phyloP scores from a whole-genome alignment of 2,797 vertebrate species.

The Mallotus villosus region DNA sequence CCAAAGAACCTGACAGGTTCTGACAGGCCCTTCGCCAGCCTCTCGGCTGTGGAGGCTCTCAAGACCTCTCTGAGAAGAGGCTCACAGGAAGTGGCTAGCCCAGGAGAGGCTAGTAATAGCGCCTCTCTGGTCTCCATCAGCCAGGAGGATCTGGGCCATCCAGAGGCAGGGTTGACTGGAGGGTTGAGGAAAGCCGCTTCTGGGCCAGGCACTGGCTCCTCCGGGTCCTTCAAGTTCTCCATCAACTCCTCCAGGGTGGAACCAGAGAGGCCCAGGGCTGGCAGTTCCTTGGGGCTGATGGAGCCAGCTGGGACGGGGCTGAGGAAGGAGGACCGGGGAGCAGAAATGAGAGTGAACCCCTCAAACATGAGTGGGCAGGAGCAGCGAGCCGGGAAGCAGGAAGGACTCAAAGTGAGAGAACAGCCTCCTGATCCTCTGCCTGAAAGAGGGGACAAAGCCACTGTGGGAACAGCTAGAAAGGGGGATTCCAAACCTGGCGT shows the following conservation, averaged over 20 bases:
- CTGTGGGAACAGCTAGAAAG: slow-evolving; percentile 35
- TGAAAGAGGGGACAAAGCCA: slow-evolving; percentile 23
- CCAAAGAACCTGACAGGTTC: slow-evolving; percentile 18
- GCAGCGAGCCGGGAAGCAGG: slow-evolving; percentile 28
- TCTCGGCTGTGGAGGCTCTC: slow-evolving; percentile 20
- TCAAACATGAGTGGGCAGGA: slow-evolving; percentile 45
- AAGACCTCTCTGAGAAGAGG: slow-evolving; percentile 41
- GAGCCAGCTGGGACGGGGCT: slow-evolving; percentile 54
- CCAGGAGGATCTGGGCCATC: slow-evolving; percentile 46
- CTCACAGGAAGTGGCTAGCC: neutral
- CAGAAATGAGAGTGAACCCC: slow-evolving; percentile 35
- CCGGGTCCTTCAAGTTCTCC: slow-evolving; percentile 72
- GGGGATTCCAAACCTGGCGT: too few species aligned
- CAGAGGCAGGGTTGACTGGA: slow-evolving; percentile 32
- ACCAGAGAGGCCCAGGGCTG: slow-evolving; percentile 69
- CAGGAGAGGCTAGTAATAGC: slow-evolving; percentile 37
- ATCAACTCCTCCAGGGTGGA: slow-evolving; percentile 70
- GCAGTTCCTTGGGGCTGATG: slow-evolving; percentile 68
- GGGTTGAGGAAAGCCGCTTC: slow-evolving; percentile 49
- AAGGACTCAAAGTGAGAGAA: slow-evolving; percentile 58
- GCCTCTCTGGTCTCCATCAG: slow-evolving; percentile 25
- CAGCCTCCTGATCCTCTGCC: slow-evolving; percentile 47
- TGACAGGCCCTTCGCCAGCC: slow-evolving; percentile 4
- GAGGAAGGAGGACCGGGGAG: slow-evolving; percentile 8
- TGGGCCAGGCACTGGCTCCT: slow-evolving; percentile 41